Base-by-base conservation (phyloP, 2,113 vertebrate genomes). In the Patagioenas fasciata region DNA sequence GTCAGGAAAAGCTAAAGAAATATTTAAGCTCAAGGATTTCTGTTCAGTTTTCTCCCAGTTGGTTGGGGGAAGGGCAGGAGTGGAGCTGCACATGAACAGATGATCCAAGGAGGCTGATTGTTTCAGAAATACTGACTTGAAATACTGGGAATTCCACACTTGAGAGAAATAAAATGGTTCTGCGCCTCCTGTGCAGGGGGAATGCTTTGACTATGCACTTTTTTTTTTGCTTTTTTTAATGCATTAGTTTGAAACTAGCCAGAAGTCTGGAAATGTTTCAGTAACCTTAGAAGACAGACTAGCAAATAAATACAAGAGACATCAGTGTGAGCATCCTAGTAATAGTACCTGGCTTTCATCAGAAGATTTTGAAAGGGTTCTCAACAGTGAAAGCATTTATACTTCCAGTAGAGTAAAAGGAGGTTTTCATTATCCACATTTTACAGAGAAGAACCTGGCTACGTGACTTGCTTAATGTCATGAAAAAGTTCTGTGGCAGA, bases 271-370 rank as follows among this genome's bases (percentile, higher is more conserved):
- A 94, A 94, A 85, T 26, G 40, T 88, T 95, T 95, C 75, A 78
- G 85, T 91, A 93, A 88, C 57, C 26, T 90, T 80, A 85, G 69
- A 83, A 88, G 74, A 65, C 47, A 56, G 69, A 78, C 47, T 66
- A 80, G 72, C 40, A 83, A 97, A 93, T 40, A 94, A 83, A 85
- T 83, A 90, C 51, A 90, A 84, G 85, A 92, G 64, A 86, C 75
- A 93, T 58, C 64, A 94, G 34, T 42, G 16, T 78, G 64, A 94
- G 80, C 92, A 94, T 91, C 91, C 69, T 80, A 36, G 36, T 77
- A 83, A 83, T 50, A 80, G 67, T 66, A 94, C 82, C 92, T 95
- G 92, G 82, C 88, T 96, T 92, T 93, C 82, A 77, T 84, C 92
- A 95, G 54, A 72, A 89, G 71, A 58, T 78, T 91, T 91, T 93